These are phyloP conservation scores for Cylloceria caligata DNA, from an alignment of 2,888 invertebrate genomes.

Conservation along the genomic window DNA sequence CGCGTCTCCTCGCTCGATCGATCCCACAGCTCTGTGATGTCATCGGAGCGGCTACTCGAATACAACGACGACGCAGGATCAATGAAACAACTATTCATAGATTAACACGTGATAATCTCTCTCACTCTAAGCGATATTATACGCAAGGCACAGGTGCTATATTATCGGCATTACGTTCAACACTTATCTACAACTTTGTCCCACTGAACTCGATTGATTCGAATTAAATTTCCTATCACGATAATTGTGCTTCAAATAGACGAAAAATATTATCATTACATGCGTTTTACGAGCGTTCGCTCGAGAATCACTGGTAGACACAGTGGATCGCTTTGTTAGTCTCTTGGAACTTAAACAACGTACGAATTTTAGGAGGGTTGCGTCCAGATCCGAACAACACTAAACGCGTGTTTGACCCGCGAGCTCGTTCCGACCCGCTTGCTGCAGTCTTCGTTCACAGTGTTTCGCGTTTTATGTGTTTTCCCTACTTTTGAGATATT, in stretches of 20 bases:
- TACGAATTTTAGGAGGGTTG: conserved; percentile 30
- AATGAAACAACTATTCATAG: conserved; percentile 72
- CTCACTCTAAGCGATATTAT: conserved; percentile 53
- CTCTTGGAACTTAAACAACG: conserved; percentile 45
- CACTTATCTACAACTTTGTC: conserved; percentile 35
- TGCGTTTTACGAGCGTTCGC: conserved; percentile 23
- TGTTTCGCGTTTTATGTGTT: conserved; percentile 74
- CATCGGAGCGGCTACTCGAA: conserved; percentile 54
- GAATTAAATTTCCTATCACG: not conserved
- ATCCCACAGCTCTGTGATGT: conserved; percentile 66
- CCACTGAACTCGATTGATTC: conserved; percentile 21
- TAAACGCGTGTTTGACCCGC: conserved; percentile 51
- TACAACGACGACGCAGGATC: conserved; percentile 63
- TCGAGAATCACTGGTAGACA: conserved; percentile 7
- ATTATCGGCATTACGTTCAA: conserved; percentile 45
- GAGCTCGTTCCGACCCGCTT: conserved; percentile 35
- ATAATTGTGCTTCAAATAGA: conserved; percentile 31
- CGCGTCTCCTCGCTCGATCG: conserved; percentile 52
- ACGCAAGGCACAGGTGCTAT: conserved; percentile 61
- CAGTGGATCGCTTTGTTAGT: conserved; percentile 41
- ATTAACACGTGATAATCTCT: conserved; percentile 61
- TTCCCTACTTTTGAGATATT: conserved; percentile 73
- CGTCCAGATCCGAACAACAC: conserved; percentile 25
- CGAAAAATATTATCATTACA: conserved; percentile 33
- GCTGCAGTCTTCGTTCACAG: conserved; percentile 35